Evolutionary conservation across 1,140 invertebrate genomes (phyloP).

Genomic region (Papilio polyxenes): DNA sequence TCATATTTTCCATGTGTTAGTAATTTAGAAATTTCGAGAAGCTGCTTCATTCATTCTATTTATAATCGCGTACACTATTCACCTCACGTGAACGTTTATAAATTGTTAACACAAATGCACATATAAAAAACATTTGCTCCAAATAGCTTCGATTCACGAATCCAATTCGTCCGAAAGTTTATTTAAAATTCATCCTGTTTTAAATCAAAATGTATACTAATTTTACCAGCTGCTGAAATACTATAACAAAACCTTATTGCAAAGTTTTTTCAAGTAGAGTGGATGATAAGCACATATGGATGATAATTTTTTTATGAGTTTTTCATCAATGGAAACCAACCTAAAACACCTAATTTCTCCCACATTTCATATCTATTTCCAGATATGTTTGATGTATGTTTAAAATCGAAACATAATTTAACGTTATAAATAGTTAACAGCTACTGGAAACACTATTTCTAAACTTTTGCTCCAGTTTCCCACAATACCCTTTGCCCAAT

Average conservation of each 20-base stretch:
- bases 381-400: neutral
- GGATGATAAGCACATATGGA: too few relatives aligned
- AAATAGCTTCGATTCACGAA: neutral
- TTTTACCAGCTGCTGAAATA: too few relatives aligned
- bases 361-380: neutral
- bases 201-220: too few relatives aligned
- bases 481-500: conserved; percentile 31
- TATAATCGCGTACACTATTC: conserved; percentile 1
- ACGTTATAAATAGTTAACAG: conserved; percentile 11
- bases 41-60: conserved; percentile 35
- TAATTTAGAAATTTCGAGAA: conserved; percentile 19
- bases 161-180: neutral
- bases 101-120: neutral
- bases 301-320: neutral
- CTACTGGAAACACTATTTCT: conserved; percentile 39
- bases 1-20: neutral
- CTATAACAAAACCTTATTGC: too few relatives aligned
- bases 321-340: too few relatives aligned
- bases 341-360: too few relatives aligned
- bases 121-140: neutral
- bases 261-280: neutral
- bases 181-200: neutral
- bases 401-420: conserved; percentile 1
- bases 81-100: neutral
- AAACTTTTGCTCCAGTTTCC: conserved; percentile 41